Evolutionary conservation across 2,797 vertebrate species (phyloP).

Genomic region (Morelia viridis): DNA sequence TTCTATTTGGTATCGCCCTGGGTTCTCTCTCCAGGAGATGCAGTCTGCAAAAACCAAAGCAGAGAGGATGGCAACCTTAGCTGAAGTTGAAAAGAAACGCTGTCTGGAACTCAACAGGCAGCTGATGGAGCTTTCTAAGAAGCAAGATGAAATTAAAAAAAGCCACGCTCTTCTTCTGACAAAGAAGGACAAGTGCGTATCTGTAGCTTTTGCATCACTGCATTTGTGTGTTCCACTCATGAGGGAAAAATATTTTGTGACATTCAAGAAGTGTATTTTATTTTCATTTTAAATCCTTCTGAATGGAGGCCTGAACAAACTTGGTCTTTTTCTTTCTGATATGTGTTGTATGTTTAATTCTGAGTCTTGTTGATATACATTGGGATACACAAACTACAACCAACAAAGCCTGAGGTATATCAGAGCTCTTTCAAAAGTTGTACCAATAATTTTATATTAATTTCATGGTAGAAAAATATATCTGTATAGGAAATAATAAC

Average conservation of each 20-base stretch:
- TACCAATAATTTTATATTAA: background rate
- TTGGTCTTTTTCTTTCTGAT: background rate
- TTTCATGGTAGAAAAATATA: background rate
- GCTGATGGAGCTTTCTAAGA: slow-evolving; percentile 67
- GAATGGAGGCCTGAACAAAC: background rate
- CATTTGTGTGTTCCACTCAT: background rate
- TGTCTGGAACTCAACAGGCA: slow-evolving; percentile 79
- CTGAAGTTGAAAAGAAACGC: slow-evolving; percentile 78
- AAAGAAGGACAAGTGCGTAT: slow-evolving; percentile 78
- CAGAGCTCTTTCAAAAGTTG: background rate
- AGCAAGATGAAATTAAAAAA: slow-evolving; percentile 65
- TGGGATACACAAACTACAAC: too few relatives aligned
- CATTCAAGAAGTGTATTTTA: too few relatives aligned
- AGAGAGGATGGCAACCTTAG: slow-evolving; percentile 74
- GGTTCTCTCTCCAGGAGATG: slow-evolving; percentile 76
- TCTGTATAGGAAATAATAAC: too few relatives aligned
- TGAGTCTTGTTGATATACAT: background rate
- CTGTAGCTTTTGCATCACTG: background rate
- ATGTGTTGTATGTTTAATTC: background rate
- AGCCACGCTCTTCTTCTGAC: slow-evolving; percentile 52
- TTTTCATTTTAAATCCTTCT: background rate
- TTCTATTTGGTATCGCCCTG: background rate
- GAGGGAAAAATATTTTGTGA: background rate
- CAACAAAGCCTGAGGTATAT: too few relatives aligned
- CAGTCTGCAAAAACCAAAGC: slow-evolving; percentile 80